Evolutionary conservation across 2,797 vertebrate genomes (phyloP), one percentile per base, ranked within the genome.

Genomic region (Ptychadena robeensis): DNA sequence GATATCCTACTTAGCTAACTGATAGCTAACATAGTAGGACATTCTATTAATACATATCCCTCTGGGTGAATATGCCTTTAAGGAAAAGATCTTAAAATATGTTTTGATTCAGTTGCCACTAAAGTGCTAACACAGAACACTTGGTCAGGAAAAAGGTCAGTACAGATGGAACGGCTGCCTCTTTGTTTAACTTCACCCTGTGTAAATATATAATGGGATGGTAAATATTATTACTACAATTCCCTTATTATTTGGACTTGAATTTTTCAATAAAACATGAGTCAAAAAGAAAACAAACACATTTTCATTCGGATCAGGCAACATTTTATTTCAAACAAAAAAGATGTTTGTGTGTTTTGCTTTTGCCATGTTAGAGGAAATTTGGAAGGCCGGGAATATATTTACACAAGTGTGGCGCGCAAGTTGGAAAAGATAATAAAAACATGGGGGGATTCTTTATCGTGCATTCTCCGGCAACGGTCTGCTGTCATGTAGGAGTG

Each of bases 211-310:
- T 80, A 80, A 80, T 70, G 77, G 75, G 71, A 74, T 75, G 64
- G 57, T 84, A 84, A 80, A 84, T 84, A 80, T 80, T 84, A 84
- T 84, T 75, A 63, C 70, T 75, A 53, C 81, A 80, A 80, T 75
- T 84, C 53, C 76, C 37, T 80, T 84, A 74, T 70, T 75, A 84
- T 84, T 84, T 75, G 64, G 65, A 69, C 53, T 70, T 35, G 53
- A 48, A 74, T 84, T 70, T 80, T 80, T 84, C 48, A 84, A 84
- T 84, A 80, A 84, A 80, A 84, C 69, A 70, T 44, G 14, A 80
- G 28, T 80, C 71, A 64, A 80, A 84, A 75, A 28, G 40, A 84
- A 80, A 84, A 84, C 70, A 84, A 84, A 84, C 69, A 80, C 40
- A 73, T 73, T 73, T 84, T 68, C 30, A 35, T 64, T 75, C 53